Conservation (phyloP, 2,797 vertebrate species). For the Manis javanica region DNA sequence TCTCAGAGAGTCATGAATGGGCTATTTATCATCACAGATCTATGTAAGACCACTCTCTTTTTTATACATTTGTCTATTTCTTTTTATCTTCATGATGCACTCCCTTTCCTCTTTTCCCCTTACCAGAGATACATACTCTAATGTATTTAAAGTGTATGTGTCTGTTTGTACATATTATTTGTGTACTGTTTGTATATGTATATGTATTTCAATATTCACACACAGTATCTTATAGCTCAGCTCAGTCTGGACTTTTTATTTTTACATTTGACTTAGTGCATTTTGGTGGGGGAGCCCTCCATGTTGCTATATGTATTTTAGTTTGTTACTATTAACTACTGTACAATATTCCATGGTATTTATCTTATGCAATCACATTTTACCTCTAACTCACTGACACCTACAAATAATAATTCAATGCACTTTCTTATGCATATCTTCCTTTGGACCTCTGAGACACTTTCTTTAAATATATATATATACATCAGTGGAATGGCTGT, state of each 20-base stretch:
- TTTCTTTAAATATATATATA: neutral
- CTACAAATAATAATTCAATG: neutral
- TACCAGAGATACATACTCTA: neutral
- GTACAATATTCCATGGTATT: neutral
- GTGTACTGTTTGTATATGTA: neutral
- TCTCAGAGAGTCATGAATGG: neutral
- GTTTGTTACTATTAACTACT: neutral
- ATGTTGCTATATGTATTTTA: neutral
- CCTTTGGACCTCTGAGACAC: neutral
- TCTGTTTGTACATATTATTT: neutral
- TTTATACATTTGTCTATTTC: slow-evolving; percentile 7
- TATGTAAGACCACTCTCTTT: neutral
- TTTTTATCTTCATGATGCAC: neutral
- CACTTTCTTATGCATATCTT: neutral
- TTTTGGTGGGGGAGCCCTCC: neutral
- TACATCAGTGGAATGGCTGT: neutral
- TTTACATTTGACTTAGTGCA: neutral
- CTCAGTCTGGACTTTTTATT: neutral
- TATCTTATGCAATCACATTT: neutral
- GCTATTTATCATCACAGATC: neutral
- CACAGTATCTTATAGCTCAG: neutral
- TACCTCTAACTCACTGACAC: neutral
- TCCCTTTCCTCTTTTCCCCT: neutral
- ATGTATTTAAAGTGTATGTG: neutral
- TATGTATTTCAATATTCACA: neutral